These are phyloP conservation scores for Anser cygnoides DNA, from an alignment of 2,113 vertebrate genomes.

Conservation along the genomic window DNA sequence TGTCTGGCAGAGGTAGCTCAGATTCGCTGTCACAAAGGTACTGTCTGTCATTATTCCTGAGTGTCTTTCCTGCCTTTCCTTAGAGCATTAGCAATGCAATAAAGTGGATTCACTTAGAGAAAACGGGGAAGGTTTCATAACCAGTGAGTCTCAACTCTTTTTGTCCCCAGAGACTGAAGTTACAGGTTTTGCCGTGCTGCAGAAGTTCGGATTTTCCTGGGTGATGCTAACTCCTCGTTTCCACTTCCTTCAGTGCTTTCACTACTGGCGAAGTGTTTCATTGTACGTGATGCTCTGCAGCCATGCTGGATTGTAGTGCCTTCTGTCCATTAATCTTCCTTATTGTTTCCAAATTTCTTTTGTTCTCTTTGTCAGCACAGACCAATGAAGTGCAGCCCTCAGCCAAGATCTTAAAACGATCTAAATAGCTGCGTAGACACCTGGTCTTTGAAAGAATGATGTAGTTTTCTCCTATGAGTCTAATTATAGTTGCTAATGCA, in stretches of 20 bases:
- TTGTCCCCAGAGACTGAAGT: not conserved
- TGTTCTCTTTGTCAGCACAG: not conserved
- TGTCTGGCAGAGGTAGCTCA: not conserved
- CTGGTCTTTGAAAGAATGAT: not conserved
- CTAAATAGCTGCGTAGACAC: not conserved
- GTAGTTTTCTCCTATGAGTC: not conserved
- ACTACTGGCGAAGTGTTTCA: not conserved
- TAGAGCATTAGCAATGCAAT: not conserved
- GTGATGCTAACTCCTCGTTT: not conserved
- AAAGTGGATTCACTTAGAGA: not conserved
- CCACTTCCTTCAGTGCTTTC: not conserved
- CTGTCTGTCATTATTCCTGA: not conserved
- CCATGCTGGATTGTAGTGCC: not conserved
- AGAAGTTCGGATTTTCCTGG: slow-evolving; percentile 6
- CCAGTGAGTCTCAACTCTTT: not conserved
- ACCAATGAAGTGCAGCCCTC: not conserved
- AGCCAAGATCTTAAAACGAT: not conserved
- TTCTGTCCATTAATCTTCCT: not conserved
- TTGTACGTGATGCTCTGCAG: not conserved
- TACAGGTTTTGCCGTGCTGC: not conserved
- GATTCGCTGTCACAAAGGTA: not conserved
- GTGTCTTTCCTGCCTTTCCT: not conserved
- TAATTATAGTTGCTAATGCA: not conserved
- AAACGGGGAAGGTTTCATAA: not conserved
- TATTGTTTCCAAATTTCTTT: not conserved